A percentile compares a stretch with the other conserved stretches of the same genome.
phyloP scores from a whole-genome alignment of 2,113 vertebrate species.

The Perca flavescens region DNA sequence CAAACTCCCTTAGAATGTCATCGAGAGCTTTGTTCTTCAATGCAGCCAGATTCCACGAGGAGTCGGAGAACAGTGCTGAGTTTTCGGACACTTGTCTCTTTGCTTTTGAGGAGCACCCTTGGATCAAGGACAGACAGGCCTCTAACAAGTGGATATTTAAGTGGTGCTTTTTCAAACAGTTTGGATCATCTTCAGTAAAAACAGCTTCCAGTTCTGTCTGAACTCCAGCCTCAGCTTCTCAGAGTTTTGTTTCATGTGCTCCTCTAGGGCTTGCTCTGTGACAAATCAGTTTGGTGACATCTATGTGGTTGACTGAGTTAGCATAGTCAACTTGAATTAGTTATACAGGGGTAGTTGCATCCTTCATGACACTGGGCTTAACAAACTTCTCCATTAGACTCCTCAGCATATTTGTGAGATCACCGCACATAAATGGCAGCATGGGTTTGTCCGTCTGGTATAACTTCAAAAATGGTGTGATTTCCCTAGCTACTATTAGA shows the following conservation, averaged over 20 bases:
- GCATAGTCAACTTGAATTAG: not conserved
- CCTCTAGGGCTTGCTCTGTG: not conserved
- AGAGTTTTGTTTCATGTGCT: not conserved
- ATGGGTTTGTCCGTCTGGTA: not conserved
- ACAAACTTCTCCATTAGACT: not conserved
- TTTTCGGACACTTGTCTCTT: not conserved
- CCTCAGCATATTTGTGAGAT: not conserved
- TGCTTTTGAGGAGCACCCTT: not conserved
- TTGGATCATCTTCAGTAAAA: too few species aligned
- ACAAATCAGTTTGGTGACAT: not conserved
- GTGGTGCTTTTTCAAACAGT: not conserved
- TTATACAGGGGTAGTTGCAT: not conserved
- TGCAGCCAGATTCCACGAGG: not conserved
- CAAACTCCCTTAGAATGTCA: not conserved
- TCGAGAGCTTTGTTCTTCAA: not conserved
- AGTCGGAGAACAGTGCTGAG: not conserved
- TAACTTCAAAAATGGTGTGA: not conserved
- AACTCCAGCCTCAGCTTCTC: not conserved
- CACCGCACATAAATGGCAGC: not conserved
- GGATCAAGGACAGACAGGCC: not conserved
- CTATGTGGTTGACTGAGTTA: not conserved
- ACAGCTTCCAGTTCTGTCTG: not conserved
- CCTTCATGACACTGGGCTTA: not conserved
- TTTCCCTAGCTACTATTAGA: not conserved
- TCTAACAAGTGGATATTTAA: not conserved